These are phyloP conservation scores for Troilus luridus DNA, from an alignment of 2,888 invertebrate genomes.

Conservation along the genomic window DNA sequence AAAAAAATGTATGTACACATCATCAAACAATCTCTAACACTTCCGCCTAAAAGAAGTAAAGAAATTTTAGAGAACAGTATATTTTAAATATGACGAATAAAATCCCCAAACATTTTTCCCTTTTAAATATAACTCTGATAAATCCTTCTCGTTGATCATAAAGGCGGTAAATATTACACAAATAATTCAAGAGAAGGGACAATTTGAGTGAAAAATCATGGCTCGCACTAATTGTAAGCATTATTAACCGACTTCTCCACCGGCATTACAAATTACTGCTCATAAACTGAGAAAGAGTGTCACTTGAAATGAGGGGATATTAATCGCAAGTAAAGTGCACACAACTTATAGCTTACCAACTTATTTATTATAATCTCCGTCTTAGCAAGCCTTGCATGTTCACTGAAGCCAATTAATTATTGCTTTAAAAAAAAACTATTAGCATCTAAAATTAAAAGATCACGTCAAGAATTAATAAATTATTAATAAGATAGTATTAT, in stretches of 20 bases:
- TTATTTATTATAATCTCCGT: not conserved
- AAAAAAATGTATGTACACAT: no score
- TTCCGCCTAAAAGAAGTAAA: not conserved
- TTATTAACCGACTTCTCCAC: not conserved
- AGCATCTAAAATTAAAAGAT: not conserved
- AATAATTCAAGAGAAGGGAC: not conserved
- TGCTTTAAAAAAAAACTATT: not conserved
- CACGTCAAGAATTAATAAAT: not conserved
- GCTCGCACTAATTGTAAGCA: not conserved
- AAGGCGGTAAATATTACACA: not conserved
- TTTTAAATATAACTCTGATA: not conserved
- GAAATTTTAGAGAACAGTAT: not conserved
- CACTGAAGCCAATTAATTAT: not conserved
- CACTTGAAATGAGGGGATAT: not conserved
- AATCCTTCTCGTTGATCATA: not conserved
- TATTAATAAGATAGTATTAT: not conserved
- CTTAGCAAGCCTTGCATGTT: not conserved
- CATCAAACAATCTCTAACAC: no score
- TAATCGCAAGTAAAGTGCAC: not conserved
- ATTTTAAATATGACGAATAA: not conserved
- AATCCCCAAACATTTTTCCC: not conserved
- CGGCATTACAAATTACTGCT: not conserved
- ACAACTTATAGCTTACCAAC: not conserved
- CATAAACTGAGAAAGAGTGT: slow-evolving; percentile 5
- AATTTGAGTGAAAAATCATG: not conserved